Evolutionary conservation across 2,797 vertebrate species (phyloP).

Genomic region (Monodelphis domestica): DNA sequence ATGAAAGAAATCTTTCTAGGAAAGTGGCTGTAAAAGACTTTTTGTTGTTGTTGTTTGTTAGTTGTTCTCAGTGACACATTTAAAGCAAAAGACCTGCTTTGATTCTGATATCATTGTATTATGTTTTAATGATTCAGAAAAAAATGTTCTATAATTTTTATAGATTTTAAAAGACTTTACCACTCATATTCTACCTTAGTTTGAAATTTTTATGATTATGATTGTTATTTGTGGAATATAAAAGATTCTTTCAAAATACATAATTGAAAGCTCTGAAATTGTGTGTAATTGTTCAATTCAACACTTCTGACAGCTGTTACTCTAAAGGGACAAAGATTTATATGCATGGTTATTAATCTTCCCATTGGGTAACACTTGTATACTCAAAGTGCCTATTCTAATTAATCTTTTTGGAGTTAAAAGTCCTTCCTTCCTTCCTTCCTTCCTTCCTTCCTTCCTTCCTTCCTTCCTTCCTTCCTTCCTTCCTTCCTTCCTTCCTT

Average conservation of each 20-base stretch:
- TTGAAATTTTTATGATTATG: constrained; percentile 33
- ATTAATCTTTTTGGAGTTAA: not conserved
- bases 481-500: too few relatives aligned
- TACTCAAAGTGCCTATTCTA: constrained; percentile 10
- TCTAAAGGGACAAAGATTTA: not conserved
- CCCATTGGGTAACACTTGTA: not conserved
- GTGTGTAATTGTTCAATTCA: constrained; percentile 9
- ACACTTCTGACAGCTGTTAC: not conserved
- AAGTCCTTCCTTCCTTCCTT: too few relatives aligned
- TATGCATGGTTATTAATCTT: constrained; percentile 25
- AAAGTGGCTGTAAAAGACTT: constrained; percentile 53
- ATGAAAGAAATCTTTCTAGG: constrained; percentile 46
- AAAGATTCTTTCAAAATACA: constrained; percentile 16
- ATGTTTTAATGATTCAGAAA: constrained; percentile 45
- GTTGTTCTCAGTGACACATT: constrained; percentile 56
- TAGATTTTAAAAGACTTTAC: constrained; percentile 19
- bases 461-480: too few relatives aligned
- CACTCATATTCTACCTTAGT: constrained; percentile 23
- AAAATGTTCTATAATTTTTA: constrained; percentile 46
- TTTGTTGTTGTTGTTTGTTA: constrained; percentile 51
- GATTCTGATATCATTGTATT: constrained; percentile 33
- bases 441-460: too few relatives aligned
- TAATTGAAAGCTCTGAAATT: constrained; percentile 25
- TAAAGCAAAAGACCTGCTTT: constrained; percentile 58
- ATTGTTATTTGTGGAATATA: constrained; percentile 35